Evolutionary conservation across 2,888 invertebrate genomes (phyloP).

Genomic region (Polyommatus icarus): DNA sequence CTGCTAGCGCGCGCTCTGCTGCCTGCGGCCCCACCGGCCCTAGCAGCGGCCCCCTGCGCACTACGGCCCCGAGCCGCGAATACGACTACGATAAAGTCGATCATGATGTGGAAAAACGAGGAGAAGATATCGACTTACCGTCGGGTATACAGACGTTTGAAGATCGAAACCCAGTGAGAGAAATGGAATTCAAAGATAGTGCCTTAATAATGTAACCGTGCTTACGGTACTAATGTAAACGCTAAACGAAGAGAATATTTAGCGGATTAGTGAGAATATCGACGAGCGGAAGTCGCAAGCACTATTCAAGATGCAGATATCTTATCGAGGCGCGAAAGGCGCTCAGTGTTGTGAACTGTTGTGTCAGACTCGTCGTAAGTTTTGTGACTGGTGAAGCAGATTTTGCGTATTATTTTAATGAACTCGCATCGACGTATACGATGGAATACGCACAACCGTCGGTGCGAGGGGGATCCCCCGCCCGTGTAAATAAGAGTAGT

Average conservation of each 20-base stretch:
- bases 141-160: background rate
- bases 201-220: slow-evolving; percentile 29
- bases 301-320: background rate
- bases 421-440: slow-evolving; percentile 24
- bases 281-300: background rate
- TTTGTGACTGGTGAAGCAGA: slow-evolving; percentile 29
- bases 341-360: slow-evolving; percentile 1
- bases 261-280: background rate
- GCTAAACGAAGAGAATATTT: slow-evolving; percentile 6
- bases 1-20: slow-evolving; percentile 58
- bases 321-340: background rate
- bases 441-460: slow-evolving; percentile 31
- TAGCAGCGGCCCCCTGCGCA: slow-evolving; percentile 13
- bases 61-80: background rate
- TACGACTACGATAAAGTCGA: too few species aligned
- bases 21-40: slow-evolving; percentile 39
- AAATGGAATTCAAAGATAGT: slow-evolving; percentile 26
- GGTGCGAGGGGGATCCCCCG: slow-evolving; percentile 11
- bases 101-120: background rate
- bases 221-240: slow-evolving; percentile 27
- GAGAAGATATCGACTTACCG: background rate
- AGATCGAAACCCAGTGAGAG: background rate
- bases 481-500: slow-evolving; percentile 49
- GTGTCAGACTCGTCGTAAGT: background rate
- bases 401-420: slow-evolving; percentile 28